Evolutionary conservation across 2,797 vertebrate genomes (phyloP).

Genomic region (Xerus rutilus): DNA sequence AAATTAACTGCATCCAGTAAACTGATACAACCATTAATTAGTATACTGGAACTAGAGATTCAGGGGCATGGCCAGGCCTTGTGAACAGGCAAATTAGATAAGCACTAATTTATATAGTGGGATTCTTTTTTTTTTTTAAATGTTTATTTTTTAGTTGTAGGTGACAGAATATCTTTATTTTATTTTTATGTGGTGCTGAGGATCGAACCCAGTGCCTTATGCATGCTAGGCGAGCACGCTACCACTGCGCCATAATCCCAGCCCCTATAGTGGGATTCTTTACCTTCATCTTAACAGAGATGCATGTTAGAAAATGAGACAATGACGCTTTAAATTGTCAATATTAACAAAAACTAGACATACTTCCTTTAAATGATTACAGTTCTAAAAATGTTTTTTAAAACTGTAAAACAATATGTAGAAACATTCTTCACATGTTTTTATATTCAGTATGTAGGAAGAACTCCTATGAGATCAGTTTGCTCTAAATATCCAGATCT

Average conservation of each 20-base stretch:
- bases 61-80: background rate
- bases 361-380: background rate
- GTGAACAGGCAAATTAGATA: background rate
- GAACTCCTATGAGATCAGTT: background rate
- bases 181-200: no score
- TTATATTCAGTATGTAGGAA: background rate
- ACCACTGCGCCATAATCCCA: no score
- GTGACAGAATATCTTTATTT: no score
- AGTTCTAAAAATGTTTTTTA: background rate
- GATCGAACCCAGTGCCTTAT: no score
- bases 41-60: background rate
- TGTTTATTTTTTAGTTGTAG: no score
- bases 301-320: constrained; percentile 9
- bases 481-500: background rate
- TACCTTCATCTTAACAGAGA: background rate
- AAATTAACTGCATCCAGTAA: background rate
- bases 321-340: background rate
- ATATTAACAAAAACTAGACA: background rate
- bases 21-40: background rate
- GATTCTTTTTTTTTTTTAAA: no score
- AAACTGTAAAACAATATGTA: background rate
- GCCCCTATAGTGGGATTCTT: background rate
- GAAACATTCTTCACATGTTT: background rate
- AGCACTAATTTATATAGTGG: background rate
- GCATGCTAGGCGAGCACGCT: no score